Percentiles rank a stretch among this genome's conserved stretches.
Conservation (phyloP, 2,888 invertebrate species). For the Orthosia cruda region DNA sequence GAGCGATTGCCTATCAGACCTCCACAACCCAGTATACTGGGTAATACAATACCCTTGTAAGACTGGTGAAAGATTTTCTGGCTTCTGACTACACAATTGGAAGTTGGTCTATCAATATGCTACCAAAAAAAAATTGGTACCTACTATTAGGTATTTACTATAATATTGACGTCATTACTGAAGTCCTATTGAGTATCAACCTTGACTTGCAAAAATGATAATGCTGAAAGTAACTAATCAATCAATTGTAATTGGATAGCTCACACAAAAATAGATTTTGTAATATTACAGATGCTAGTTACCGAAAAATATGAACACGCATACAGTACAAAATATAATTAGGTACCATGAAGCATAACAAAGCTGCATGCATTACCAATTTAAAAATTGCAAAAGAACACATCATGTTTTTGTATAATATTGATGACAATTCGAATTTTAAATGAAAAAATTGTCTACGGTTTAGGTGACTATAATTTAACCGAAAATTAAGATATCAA, state of each 20-base stretch:
- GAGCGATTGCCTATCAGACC: too few relatives aligned
- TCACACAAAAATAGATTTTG: background rate
- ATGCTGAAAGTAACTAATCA: conserved; percentile 13
- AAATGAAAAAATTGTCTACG: background rate
- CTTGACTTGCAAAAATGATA: conserved; percentile 16
- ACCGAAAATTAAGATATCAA: conserved; percentile 25
- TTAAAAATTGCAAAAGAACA: background rate
- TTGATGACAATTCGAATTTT: background rate
- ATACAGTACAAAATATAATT: conserved; percentile 2
- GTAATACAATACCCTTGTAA: too few relatives aligned
- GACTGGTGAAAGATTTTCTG: too few relatives aligned
- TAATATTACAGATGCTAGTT: background rate
- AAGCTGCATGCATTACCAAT: conserved; percentile 1
- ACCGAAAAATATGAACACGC: conserved; percentile 6
- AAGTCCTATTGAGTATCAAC: conserved; percentile 13
- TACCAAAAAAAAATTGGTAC: background rate
- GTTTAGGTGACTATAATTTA: conserved; percentile 6
- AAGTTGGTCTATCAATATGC: too few relatives aligned
- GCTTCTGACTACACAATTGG: too few relatives aligned
- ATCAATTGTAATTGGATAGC: background rate
- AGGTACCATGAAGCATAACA: background rate
- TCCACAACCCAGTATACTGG: too few relatives aligned
- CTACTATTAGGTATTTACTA: background rate
- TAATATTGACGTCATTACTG: conserved; percentile 1
- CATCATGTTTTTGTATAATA: background rate